Evolutionary conservation across 2,888 invertebrate species (phyloP), one percentile per base, ranked within the genome.

Genomic region (Campopleginae sp.): DNA sequence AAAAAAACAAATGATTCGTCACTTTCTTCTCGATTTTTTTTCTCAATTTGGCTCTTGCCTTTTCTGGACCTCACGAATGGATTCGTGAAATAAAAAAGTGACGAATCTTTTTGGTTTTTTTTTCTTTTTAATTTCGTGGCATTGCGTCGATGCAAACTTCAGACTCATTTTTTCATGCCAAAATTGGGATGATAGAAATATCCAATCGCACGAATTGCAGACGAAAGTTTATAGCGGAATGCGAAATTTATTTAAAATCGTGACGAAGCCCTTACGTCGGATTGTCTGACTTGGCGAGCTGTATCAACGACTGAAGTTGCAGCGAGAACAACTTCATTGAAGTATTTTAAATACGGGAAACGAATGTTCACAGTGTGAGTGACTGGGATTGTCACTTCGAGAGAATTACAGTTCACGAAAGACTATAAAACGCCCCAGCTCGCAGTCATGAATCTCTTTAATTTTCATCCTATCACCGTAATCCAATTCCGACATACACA

Each of bases 401-500:
- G 46, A 33, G 27, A 58, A 85, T 65, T 12, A 71, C 44, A 31
- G 44, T 70, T 46, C 31, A 46, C 33, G 17, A 31, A 44, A 71
- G 38, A 63, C 19, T 44, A 23, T 46, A 31, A 48, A 27, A 46
- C 6, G 58, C 51, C 61, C 44, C 12, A 12, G 46, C 71, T 51
- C 82, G 54, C 33, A 61, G 66, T 48, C 82, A 66, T 19, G 76
- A 86, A 84, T 84, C 74, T 79, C 78, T 74, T 85, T 86, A 85
- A 86, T 87, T 85, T 76, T 87, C 82, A 87, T 86, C 86, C 85
- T 81, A 85, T 87, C 82, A 86, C 79, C 63, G 76, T 86, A 85
- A 87, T 87, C 86, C 81, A 84, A 87, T 86, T 86, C 51, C 81
- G 46, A 58, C 78, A 63, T 70, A 75, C 54, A 75, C 72, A 23